Conservation (phyloP, 2,113 vertebrate species). For the Aldabrachelys gigantea region DNA sequence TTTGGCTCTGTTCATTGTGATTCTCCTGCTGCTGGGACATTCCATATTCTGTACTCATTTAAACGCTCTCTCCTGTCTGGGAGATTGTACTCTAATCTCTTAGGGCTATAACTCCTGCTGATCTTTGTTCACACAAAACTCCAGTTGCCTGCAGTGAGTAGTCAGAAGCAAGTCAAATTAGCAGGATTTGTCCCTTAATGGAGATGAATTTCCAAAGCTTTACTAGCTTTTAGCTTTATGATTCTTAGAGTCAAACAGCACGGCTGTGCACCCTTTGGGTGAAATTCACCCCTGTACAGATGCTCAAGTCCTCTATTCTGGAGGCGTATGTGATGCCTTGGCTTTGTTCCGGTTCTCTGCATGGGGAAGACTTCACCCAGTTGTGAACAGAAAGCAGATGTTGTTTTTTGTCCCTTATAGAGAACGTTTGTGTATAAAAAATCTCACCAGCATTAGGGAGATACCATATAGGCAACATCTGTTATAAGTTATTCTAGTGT, state of each 20-base stretch:
- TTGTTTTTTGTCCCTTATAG: neutral
- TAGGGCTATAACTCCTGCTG: neutral
- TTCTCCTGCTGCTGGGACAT: neutral
- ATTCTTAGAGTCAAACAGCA: neutral
- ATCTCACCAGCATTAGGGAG: neutral
- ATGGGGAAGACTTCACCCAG: neutral
- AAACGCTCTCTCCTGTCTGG: neutral
- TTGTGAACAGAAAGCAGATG: neutral
- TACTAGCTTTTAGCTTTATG: neutral
- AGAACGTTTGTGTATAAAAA: neutral
- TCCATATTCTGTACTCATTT: neutral
- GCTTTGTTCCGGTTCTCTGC: neutral
- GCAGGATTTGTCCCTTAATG: neutral
- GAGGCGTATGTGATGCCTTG: neutral
- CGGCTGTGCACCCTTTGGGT: neutral
- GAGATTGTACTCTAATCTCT: neutral
- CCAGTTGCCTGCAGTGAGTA: neutral
- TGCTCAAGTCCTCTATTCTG: neutral
- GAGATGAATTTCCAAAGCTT: neutral
- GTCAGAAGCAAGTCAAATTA: neutral
- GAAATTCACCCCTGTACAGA: neutral
- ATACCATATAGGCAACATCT: neutral
- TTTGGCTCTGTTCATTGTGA: fast-evolving
- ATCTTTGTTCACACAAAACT: neutral
- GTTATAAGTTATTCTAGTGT: neutral